These are phyloP conservation scores for Cryptophagus acutangulus DNA, from an alignment of 2,888 invertebrate species.

Conservation along the genomic window DNA sequence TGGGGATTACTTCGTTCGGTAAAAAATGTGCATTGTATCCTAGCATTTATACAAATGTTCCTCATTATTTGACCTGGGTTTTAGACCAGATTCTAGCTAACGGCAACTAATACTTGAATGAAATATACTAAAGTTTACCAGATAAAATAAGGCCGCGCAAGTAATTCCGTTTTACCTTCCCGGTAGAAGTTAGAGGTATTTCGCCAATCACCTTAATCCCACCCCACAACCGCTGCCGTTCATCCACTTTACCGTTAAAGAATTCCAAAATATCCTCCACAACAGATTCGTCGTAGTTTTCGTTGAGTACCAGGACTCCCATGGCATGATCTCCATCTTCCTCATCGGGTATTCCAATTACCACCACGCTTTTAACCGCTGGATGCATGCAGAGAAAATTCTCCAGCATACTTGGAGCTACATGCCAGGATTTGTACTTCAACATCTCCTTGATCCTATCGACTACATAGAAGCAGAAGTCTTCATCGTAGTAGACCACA, in stretches of 20 bases:
- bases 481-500: constrained; percentile 50
- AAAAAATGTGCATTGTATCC: neutral
- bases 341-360: constrained; percentile 36
- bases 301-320: constrained; percentile 31
- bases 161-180: constrained; percentile 34
- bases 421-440: constrained; percentile 52
- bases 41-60: neutral
- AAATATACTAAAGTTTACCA: constrained; percentile 20
- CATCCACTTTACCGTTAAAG: constrained; percentile 34
- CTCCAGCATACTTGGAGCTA: constrained; percentile 40
- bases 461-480: constrained; percentile 48
- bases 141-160: constrained; percentile 22
- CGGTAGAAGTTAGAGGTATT: constrained; percentile 39
- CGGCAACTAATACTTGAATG: too few species aligned
- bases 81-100: neutral
- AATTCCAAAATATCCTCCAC: constrained; percentile 34
- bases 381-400: constrained; percentile 34
- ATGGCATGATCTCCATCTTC: constrained; percentile 38
- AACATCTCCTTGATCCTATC: constrained; percentile 52
- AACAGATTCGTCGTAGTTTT: constrained; percentile 22
- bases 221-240: constrained; percentile 36
- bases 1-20: neutral
- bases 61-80: neutral
- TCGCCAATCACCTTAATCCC: constrained; percentile 37
- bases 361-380: constrained; percentile 33